These are phyloP conservation scores for Nipponia nippon DNA, from an alignment of 2,113 vertebrate species.

Conservation along the genomic window DNA sequence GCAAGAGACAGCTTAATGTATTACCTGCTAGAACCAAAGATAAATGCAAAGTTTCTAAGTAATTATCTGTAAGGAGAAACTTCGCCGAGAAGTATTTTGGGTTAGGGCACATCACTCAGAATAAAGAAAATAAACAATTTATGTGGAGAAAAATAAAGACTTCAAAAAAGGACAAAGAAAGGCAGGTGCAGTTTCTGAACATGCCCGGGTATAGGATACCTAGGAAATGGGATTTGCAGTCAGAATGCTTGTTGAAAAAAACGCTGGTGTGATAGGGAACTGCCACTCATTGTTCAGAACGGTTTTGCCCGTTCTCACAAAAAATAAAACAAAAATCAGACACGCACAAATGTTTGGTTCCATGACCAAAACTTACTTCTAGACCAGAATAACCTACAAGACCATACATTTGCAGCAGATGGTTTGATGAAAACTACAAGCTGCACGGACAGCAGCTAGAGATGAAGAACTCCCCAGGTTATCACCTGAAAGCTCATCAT, in stretches of 20 bases:
- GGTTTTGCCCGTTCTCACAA: not conserved
- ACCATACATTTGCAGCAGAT: not conserved
- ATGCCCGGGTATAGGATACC: not conserved
- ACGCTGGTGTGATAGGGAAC: not conserved
- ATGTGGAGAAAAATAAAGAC: not conserved
- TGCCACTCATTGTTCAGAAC: not conserved
- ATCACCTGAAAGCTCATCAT: not conserved
- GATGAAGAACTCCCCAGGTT: not conserved
- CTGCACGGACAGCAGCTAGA: not conserved
- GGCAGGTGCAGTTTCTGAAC: not conserved
- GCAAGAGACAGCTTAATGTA: not conserved
- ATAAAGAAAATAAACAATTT: not conserved
- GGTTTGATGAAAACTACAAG: not conserved
- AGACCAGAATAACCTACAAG: not conserved
- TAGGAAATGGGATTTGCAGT: not conserved
- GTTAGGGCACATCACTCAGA: not conserved
- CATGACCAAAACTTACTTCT: not conserved
- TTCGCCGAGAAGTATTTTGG: not conserved
- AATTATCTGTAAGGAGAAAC: not conserved
- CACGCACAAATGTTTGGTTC: not conserved
- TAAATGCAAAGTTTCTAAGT: not conserved
- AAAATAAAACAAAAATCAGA: not conserved
- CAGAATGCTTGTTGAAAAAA: not conserved
- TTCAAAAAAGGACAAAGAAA: not conserved
- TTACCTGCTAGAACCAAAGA: not conserved